Conservation (phyloP, 2,888 invertebrate species). For the Epiperipatus broadwayi region DNA sequence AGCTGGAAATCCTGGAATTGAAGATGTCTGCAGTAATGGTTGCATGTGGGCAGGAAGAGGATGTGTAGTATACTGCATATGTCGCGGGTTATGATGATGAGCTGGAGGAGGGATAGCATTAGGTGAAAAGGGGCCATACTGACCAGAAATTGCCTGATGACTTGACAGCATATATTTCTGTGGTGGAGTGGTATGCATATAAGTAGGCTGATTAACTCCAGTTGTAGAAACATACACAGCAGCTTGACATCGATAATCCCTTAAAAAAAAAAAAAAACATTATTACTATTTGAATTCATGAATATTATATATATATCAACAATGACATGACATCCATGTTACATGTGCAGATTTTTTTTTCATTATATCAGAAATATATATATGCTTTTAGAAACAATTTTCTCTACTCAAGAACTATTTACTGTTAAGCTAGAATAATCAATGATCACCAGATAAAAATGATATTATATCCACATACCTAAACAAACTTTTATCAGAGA, state of each 20-base stretch:
- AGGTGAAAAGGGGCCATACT: conserved; percentile 29
- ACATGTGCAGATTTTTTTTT: too few relatives aligned
- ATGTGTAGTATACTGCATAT: conserved; percentile 45
- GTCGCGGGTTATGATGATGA: conserved; percentile 46
- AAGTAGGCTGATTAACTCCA: conserved; percentile 28
- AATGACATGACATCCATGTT: too few relatives aligned
- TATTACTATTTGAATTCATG: too few relatives aligned
- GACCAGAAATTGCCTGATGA: conserved; percentile 36
- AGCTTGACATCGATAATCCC: conserved; percentile 40
- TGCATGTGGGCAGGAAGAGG: conserved; percentile 64
- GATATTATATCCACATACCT: too few relatives aligned
- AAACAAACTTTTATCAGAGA: too few relatives aligned
- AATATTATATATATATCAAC: too few relatives aligned
- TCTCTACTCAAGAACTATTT: too few relatives aligned
- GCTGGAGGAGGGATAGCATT: conserved; percentile 58
- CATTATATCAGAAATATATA: too few relatives aligned
- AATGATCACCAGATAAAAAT: too few relatives aligned
- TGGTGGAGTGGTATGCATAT: conserved; percentile 18
- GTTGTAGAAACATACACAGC: conserved; percentile 42
- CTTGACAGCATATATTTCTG: conserved; percentile 27
- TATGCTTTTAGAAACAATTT: too few relatives aligned
- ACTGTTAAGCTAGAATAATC: too few relatives aligned
- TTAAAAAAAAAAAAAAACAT: too few relatives aligned
- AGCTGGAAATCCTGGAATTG: conserved; percentile 16
- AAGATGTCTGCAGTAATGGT: conserved; percentile 20